Evolutionary conservation across 2,113 vertebrate species (phyloP).

Genomic region (Dasypus novemcinctus): DNA sequence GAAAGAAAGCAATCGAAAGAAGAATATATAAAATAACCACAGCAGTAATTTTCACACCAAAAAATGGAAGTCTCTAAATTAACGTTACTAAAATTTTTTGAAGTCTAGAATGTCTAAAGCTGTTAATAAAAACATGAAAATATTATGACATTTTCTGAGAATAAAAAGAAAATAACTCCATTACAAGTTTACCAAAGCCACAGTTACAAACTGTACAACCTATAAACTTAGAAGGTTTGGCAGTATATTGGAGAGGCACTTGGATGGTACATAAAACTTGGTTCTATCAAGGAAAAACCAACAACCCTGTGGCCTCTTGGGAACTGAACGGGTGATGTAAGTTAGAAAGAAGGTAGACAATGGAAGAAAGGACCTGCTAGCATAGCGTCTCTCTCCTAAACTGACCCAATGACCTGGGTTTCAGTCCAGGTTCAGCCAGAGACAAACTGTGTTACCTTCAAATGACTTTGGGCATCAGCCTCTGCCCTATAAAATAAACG

Average conservation of each 20-base stretch:
- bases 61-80: neutral
- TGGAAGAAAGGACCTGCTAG: neutral
- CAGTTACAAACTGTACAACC: neutral
- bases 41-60: slow-evolving; percentile 25
- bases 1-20: neutral
- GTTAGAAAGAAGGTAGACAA: neutral
- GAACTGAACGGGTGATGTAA: neutral
- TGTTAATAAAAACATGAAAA: slow-evolving; percentile 58
- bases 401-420: neutral
- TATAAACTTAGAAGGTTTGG: neutral
- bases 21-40: neutral
- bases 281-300: neutral
- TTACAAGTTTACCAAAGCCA: neutral
- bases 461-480: neutral
- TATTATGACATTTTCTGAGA: slow-evolving; percentile 48
- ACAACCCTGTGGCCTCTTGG: neutral
- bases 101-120: slow-evolving; percentile 40
- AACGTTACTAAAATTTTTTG: neutral
- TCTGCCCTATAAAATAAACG: neutral
- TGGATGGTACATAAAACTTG: neutral
- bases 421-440: neutral
- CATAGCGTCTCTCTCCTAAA: neutral
- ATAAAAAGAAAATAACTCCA: neutral
- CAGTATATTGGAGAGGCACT: neutral
- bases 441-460: neutral